Evolutionary conservation across 1,140 invertebrate genomes (phyloP), one percentile per base, ranked within the genome.

Genomic region (Solenopsis fugax): DNA sequence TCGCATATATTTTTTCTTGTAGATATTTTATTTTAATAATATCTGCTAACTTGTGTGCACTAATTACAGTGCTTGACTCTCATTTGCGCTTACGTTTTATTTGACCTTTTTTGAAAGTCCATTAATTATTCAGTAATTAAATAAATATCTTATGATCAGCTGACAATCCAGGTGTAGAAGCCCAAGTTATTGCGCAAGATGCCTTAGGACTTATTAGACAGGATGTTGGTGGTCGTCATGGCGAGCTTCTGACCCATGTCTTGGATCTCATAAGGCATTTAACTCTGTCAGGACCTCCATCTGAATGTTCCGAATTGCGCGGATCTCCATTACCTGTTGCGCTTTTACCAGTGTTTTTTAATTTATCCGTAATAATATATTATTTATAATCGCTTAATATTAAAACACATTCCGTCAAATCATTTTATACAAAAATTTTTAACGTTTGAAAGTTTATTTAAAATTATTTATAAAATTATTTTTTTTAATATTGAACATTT

Each of bases 341-440:
- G 21, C 94, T 96, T 91, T 88, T 96, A 69, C 95, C 95, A 7
- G 92, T 95, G 62, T 96, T 96, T 87, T 96, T 96, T 86, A 93
- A 93, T 69, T 86, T 96, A 37, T 93, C 93, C 88, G 95, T 96
- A 92, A 88, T 72, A 48, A 82, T 18, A 82, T 18, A 60, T 58
- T n/a, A 16, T 50, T 65, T 41, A n/a, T 21, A 52, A 52, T 64
- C 4, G 16, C 5, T 24, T 0, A 54, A 41, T 69, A 41, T 45
- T 73, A 73, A 13, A 41, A 4, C 0, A 45, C 18, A 48, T 75
- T 41, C 1, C 5, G 54, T 69, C 37, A 29, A 60, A 84, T 54
- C 21, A 45, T 67, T 45, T 65, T 67, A 21, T 41, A 37, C 2
- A 21, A 45, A 65, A 45, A 65, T 41, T n/a, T 21, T 65, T 41